Evolutionary conservation across 2,113 vertebrate genomes (phyloP), one percentile per base, ranked within the genome.

Genomic region (Amphiprion percula): DNA sequence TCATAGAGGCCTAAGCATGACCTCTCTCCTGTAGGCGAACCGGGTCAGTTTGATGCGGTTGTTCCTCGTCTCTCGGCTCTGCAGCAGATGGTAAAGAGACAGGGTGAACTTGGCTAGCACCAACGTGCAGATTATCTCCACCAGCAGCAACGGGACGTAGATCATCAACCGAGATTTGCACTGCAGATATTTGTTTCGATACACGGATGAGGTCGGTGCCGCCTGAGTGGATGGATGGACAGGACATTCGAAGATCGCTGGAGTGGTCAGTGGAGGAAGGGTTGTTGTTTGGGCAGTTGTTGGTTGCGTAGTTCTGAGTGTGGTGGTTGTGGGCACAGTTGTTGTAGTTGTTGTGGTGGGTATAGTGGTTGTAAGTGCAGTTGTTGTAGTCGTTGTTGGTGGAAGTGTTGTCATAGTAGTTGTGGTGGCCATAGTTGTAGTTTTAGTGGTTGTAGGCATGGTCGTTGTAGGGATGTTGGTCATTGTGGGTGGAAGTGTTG

Each of bases 21-120:
- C 64, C 8, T 94, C 93, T 74, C 87, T 94, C 63, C 83, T 93
- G 87, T 93, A 88, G 52, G 94, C 91, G 58, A 94, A 95, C 16
- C 9, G 87, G 0, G 91, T 95, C 21, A 95, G 91, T 73, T 85
- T 94, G 60, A 95, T 76, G 63, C 58, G 65, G 28, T 82, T 59
- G 53, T 80, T 49, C 16, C 82, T 33, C 37, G 60, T 90, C 68
- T 92, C 79, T 21, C 78, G 83, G 21, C 10, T 1, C 54, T 91
- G 72, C 2, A 92, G 80, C 77, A 93, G 90, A 3, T 14, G 74
- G 75, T 85, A 93, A 19, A 97, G 77, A 2, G 89, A 84, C 1
- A 91, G 44, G 0, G 70, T 59, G 0, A 94, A 86, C 73, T 88
- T 90, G 0, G 65, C 87, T 16, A 94, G 76, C 0, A 88, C 84